Conservation (phyloP, 37 sponge, comb jelly and placozoan genomes). For the Amphimedon queenslandica region DNA sequence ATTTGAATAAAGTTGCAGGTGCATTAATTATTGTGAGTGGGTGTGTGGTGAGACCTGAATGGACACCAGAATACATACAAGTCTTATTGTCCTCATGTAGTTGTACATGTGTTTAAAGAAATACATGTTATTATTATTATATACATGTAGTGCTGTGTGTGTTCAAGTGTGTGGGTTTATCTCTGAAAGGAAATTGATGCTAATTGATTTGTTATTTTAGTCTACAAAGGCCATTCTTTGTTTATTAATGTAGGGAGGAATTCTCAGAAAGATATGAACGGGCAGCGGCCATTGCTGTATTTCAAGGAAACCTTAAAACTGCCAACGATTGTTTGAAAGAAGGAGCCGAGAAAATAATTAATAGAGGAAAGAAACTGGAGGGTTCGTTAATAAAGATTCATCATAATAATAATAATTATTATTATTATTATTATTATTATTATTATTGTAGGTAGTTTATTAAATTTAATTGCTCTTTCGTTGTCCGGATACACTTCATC, state of each 20-base stretch:
- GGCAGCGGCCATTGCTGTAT: constrained; percentile 83
- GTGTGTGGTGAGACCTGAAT: not conserved
- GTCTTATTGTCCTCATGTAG: not conserved
- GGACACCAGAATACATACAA: not conserved
- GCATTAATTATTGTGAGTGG: constrained; percentile 5
- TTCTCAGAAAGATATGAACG: constrained; percentile 52
- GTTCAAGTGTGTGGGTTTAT: not conserved
- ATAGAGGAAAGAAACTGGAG: not conserved
- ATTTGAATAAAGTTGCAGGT: no score
- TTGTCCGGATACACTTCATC: constrained; percentile 66
- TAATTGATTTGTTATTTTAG: no score
- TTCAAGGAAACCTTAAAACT: constrained; percentile 48
- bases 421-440: not conserved
- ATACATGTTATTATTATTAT: not conserved
- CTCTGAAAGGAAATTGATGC: no score
- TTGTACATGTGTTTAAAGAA: constrained; percentile 8
- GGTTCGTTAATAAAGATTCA: no score
- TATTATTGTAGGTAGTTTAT: constrained; percentile 14
- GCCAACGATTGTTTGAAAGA: constrained; percentile 50
- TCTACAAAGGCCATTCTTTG: not conserved
- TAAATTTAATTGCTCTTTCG: constrained; percentile 68
- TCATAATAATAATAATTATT: no score
- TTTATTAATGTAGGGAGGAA: constrained; percentile 40
- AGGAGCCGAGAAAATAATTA: constrained; percentile 36
- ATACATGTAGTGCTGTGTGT: not conserved